Base-by-base conservation (phyloP, 1,140 invertebrate genomes). In the Habropoda laboriosa region DNA sequence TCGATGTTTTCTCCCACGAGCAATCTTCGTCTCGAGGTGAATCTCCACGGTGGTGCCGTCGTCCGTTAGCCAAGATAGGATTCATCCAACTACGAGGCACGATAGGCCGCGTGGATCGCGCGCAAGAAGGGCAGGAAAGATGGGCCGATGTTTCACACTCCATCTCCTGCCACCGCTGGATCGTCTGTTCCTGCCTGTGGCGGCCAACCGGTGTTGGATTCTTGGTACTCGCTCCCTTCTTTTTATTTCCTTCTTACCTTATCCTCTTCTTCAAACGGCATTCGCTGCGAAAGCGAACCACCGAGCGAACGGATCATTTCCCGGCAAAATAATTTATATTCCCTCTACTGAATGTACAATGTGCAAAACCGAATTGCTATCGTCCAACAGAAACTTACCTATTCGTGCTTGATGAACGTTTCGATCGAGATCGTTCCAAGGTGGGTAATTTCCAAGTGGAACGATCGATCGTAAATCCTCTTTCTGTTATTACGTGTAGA, bases 141-240 rank as follows among this genome's bases (percentile, higher is more conserved):
- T 87, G 88, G 80, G 73, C 81, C 85, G 81, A 89, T 89, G 88
- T 89, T 89, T 89, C 87, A 89, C 88, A 88, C 86, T 88, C 87
- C 82, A 89, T 89, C 87, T 89, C 87, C 86, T 88, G 87, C 83
- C 85, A 86, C 82, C 82, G 81, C 61, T 83, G 78, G 71, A 87
- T 81, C 74, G 85, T 84, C 67, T 63, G 68, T 83, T 79, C 60
- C 79, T 79, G 66, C 74, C 67, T 67, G 81, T 87, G 78, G 86
- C 74, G 81, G 72, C 64, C 60, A 76, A 86, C 79, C 85, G 71
- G 71, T 79, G 84, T 84, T 79, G 81, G 58, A 73, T 87, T 87
- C 85, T 81, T 78, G 85, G 71, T 84, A 83, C 85, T 74, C 66
- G 73, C 74, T 66, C 35, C 27, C 5, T 10, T 84, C 72, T 79